Evolutionary conservation across 2,797 vertebrate genomes (phyloP).

Genomic region (Euphonia xanthogaster): DNA sequence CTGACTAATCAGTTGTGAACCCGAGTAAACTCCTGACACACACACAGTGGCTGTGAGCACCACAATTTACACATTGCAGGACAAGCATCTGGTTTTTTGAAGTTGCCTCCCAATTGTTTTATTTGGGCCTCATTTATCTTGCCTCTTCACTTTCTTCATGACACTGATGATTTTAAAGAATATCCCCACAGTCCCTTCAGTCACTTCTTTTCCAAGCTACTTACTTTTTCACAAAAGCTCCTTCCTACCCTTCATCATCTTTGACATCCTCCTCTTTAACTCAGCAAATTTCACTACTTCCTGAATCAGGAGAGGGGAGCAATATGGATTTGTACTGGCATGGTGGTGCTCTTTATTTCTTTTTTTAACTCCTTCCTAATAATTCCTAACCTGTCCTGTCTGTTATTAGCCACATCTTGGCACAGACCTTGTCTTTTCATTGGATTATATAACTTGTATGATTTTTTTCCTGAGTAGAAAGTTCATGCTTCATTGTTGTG

Average conservation of each 20-base stretch:
- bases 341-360: neutral
- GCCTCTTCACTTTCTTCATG: neutral
- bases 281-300: neutral
- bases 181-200: neutral
- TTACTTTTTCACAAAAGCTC: neutral
- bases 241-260: neutral
- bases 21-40: neutral
- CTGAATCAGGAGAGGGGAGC: neutral
- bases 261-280: neutral
- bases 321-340: neutral
- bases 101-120: neutral
- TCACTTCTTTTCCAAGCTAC: neutral
- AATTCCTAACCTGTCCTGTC: neutral
- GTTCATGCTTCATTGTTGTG: neutral
- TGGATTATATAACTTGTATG: neutral
- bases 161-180: neutral
- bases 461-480: neutral
- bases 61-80: neutral
- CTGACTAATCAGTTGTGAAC: neutral
- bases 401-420: neutral
- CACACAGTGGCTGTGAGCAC: accelerated
- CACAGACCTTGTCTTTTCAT: neutral
- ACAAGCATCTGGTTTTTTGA: neutral
- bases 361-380: neutral
- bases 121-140: neutral